phyloP scores from a whole-genome alignment of 2,113 vertebrate genomes.

The Pseudorasbora parva region DNA sequence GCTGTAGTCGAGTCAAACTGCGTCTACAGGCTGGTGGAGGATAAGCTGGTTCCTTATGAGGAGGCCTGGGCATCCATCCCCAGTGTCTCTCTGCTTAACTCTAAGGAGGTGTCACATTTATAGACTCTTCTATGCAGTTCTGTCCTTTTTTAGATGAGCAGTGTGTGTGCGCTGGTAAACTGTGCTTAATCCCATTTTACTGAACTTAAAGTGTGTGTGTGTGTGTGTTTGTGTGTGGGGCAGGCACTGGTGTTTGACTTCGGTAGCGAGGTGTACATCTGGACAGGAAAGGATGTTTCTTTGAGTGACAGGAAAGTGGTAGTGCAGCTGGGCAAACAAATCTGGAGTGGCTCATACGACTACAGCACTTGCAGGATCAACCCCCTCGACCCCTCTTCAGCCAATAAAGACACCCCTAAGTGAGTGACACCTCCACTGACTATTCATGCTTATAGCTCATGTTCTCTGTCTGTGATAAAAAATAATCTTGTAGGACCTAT shows the following conservation, averaged over 20 bases:
- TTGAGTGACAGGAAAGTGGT: constrained; percentile 79
- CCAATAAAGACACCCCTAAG: constrained; percentile 65
- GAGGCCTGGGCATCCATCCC: constrained; percentile 80
- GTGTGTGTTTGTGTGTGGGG: not conserved
- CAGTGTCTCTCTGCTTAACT: constrained; percentile 76
- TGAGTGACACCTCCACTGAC: constrained; percentile 69
- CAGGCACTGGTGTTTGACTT: constrained; percentile 83
- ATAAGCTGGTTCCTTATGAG: constrained; percentile 78
- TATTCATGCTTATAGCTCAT: constrained; percentile 28
- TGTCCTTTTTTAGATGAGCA: constrained; percentile 13
- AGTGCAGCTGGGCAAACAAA: constrained; percentile 79
- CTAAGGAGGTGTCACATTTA: constrained; percentile 73
- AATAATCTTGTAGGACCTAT: no score
- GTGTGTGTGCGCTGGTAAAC: not conserved
- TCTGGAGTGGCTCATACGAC: constrained; percentile 76
- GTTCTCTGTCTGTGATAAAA: not conserved
- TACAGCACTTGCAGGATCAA: constrained; percentile 78
- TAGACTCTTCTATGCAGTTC: not conserved
- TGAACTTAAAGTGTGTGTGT: not conserved
- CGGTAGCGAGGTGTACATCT: constrained; percentile 81
- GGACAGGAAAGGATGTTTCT: constrained; percentile 81
- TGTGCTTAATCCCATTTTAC: not conserved
- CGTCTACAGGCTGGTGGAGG: constrained; percentile 76
- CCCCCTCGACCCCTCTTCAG: constrained; percentile 74
- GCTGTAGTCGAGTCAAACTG: constrained; percentile 77